These are phyloP conservation scores for Phalloptychus januarius DNA, from an alignment of 2,797 vertebrate genomes.

Conservation along the genomic window DNA sequence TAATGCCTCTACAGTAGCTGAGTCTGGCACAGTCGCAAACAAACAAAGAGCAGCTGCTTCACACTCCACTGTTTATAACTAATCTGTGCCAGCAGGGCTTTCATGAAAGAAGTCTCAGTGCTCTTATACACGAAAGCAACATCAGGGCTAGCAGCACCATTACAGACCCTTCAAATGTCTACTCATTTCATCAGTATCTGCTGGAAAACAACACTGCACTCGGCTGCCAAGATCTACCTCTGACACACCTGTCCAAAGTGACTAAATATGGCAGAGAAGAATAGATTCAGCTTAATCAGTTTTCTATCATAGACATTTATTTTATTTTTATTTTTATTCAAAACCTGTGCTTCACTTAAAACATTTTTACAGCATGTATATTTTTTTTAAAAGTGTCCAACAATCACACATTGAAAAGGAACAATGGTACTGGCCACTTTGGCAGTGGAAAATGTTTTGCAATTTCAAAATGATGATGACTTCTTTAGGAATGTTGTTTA, in stretches of 20 bases:
- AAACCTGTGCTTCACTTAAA: not conserved
- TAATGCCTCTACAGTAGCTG: not conserved
- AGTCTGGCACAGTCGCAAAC: not conserved
- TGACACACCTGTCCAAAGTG: not conserved
- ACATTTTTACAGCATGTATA: not conserved
- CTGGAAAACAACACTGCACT: not conserved
- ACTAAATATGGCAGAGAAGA: not conserved
- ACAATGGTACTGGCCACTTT: not conserved
- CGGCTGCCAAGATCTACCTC: not conserved
- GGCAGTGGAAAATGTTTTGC: not conserved
- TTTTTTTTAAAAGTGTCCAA: not conserved
- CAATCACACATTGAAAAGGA: not conserved
- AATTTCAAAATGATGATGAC: not conserved
- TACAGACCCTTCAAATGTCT: not conserved
- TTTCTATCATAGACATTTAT: not conserved
- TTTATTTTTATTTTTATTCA: not conserved
- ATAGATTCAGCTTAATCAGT: not conserved
- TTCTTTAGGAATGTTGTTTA: not conserved
- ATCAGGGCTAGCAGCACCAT: not conserved
- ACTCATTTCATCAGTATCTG: not conserved
- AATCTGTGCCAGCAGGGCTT: not conserved
- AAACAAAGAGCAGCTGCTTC: conserved; percentile 1
- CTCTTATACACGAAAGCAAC: not conserved
- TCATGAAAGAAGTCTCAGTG: not conserved
- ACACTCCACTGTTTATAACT: conserved; percentile 5